Evolutionary conservation across 1,140 invertebrate species (phyloP).

Genomic region (Neelides sp.): DNA sequence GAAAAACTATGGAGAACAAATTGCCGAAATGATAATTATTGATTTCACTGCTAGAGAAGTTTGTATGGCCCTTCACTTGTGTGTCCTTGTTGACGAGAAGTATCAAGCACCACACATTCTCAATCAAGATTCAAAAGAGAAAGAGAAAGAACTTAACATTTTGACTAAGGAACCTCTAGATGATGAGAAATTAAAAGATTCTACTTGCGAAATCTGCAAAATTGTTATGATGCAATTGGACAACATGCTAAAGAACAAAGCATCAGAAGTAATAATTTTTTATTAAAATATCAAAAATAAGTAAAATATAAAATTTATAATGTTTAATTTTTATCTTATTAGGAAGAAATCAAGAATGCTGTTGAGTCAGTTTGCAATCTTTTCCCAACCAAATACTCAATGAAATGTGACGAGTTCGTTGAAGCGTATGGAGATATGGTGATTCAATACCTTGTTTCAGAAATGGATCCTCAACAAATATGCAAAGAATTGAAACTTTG

Average conservation of each 20-base stretch:
- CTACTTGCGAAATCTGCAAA: constrained; percentile 54
- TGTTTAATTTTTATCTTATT: constrained; percentile 28
- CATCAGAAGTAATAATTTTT: constrained; percentile 43
- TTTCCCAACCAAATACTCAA: constrained; percentile 51
- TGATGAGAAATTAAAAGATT: too few relatives aligned
- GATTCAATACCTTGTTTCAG: constrained; percentile 54
- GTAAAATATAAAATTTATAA: too few relatives aligned
- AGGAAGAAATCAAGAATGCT: constrained; percentile 58
- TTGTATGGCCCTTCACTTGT: constrained; percentile 52
- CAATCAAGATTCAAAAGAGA: too few relatives aligned
- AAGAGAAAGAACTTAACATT: too few relatives aligned
- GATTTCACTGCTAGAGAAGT: constrained; percentile 64
- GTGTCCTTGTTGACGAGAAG: constrained; percentile 20
- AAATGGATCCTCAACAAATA: constrained; percentile 56
- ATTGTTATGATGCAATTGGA: constrained; percentile 56
- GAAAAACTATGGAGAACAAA: constrained; percentile 54
- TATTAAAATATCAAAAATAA: not conserved
- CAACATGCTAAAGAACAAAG: constrained; percentile 49
- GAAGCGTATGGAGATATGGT: constrained; percentile 61
- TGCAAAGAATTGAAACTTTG: constrained; percentile 52
- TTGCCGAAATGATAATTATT: constrained; percentile 61
- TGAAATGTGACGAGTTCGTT: constrained; percentile 63
- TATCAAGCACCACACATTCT: too few relatives aligned
- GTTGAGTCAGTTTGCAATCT: constrained; percentile 57
- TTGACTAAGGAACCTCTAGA: too few relatives aligned